These are phyloP conservation scores for Lipotes vexillifer DNA, from an alignment of 2,113 vertebrate genomes.

Conservation along the genomic window DNA sequence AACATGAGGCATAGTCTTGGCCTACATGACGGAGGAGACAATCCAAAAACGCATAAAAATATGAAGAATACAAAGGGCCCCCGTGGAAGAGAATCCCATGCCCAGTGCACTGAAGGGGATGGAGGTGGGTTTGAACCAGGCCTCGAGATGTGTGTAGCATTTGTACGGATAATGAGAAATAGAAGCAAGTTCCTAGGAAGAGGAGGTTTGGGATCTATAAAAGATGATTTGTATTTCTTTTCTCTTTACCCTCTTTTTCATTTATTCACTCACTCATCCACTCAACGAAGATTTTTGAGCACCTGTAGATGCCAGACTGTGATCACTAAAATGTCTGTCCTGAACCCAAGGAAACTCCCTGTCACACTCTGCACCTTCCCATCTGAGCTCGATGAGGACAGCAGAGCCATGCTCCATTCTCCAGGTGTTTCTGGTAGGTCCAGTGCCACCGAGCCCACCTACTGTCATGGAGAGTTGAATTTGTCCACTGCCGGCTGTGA, in stretches of 20 bases:
- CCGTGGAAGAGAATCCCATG: too few species aligned
- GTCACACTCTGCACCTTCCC: neutral
- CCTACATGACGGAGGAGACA: neutral
- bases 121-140: neutral
- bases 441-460: neutral
- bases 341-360: neutral
- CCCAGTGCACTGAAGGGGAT: neutral
- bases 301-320: neutral
- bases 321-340: neutral
- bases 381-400: neutral
- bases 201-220: neutral
- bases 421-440: neutral
- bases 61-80: neutral
- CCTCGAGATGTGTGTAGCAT: neutral
- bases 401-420: neutral
- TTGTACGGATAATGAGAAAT: neutral
- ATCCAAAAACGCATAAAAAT: neutral
- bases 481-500: neutral
- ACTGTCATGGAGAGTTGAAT: rapidly evolving
- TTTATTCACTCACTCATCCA: neutral
- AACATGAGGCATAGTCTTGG: neutral
- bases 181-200: neutral
- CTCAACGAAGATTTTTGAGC: neutral
- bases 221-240: neutral
- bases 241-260: neutral